These are phyloP conservation scores for Acleris cristana DNA, from an alignment of 2,888 invertebrate species.

Conservation along the genomic window DNA sequence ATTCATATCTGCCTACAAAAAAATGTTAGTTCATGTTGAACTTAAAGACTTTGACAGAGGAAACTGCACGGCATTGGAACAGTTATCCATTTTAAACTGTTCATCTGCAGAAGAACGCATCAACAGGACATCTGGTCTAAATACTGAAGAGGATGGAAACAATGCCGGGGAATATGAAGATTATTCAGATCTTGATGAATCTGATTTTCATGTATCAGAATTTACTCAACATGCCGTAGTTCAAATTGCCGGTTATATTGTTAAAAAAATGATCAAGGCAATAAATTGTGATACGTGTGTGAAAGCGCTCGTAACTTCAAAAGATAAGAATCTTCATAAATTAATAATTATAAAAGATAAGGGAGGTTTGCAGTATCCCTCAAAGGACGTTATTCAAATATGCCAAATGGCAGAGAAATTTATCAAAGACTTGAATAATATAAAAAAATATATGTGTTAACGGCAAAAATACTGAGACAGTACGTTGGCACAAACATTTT, in stretches of 20 bases:
- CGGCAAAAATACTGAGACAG: not conserved
- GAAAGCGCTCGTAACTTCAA: constrained; percentile 1
- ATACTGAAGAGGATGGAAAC: not conserved
- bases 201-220: not conserved
- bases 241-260: constrained; percentile 24
- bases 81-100: constrained; percentile 6
- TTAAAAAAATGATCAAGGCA: not conserved
- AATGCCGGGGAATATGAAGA: not conserved
- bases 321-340: constrained; percentile 13
- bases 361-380: not conserved
- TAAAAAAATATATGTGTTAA: not conserved
- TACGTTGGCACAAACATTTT: constrained; percentile 1
- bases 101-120: not conserved
- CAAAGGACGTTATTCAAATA: not conserved
- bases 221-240: constrained; percentile 15
- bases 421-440: not conserved
- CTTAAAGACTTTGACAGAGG: constrained; percentile 1
- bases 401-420: not conserved
- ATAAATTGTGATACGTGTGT: constrained; percentile 14
- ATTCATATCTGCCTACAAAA: constrained; percentile 38
- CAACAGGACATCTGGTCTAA: not conserved
- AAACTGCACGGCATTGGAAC: not conserved
- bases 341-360: constrained; percentile 5
- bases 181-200: not conserved
- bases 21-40: constrained; percentile 22